Conservation (phyloP, 2,888 invertebrate genomes). For the Euphydryas editha region DNA sequence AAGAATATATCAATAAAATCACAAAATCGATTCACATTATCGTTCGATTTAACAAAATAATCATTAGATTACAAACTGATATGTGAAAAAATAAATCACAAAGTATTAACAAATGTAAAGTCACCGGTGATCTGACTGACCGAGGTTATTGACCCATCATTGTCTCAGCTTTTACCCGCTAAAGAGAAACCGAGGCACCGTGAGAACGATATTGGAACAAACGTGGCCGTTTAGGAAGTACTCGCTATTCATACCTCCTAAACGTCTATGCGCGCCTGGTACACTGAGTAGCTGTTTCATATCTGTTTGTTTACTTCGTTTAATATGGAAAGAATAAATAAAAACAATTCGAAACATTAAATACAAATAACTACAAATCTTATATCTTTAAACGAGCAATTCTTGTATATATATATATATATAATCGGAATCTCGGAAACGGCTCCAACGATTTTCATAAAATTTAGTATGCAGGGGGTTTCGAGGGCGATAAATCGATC, state of each 20-base stretch:
- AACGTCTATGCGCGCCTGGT: constrained; percentile 9
- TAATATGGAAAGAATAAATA: background rate
- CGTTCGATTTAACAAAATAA: background rate
- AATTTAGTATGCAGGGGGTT: too few relatives aligned
- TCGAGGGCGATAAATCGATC: too few relatives aligned
- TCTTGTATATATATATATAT: too few relatives aligned
- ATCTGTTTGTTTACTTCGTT: background rate
- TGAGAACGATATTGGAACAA: constrained; percentile 32
- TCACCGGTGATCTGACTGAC: constrained; percentile 37
- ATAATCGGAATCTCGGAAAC: too few relatives aligned
- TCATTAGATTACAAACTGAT: background rate
- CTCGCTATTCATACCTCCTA: constrained; percentile 9
- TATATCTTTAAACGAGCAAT: too few relatives aligned
- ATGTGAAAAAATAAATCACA: background rate
- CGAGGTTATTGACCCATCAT: constrained; percentile 50
- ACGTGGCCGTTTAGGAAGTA: constrained; percentile 9
- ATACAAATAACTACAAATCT: too few relatives aligned
- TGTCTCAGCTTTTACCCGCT: constrained; percentile 45
- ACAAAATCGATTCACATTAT: background rate
- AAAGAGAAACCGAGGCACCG: constrained; percentile 36
- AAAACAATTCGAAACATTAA: too few relatives aligned
- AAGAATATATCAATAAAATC: background rate
- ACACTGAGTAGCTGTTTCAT: background rate
- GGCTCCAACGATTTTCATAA: too few relatives aligned
- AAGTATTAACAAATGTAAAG: constrained; percentile 16